These are phyloP conservation scores for Bettongia penicillata DNA, from an alignment of 2,113 vertebrate species.

Conservation along the genomic window DNA sequence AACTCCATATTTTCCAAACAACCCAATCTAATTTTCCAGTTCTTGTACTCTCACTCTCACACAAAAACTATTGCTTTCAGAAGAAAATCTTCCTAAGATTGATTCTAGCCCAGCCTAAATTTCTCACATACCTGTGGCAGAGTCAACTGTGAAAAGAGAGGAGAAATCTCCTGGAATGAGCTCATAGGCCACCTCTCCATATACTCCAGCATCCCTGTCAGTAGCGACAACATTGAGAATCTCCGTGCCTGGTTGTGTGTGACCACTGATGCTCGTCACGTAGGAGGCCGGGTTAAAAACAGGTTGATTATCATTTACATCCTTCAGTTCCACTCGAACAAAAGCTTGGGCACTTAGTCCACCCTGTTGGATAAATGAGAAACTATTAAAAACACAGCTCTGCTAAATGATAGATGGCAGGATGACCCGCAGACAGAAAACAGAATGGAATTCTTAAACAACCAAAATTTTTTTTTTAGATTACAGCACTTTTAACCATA, in stretches of 20 bases:
- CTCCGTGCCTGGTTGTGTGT: constrained; percentile 89
- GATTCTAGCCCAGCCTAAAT: neutral
- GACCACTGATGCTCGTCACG: constrained; percentile 88
- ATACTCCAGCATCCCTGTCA: constrained; percentile 89
- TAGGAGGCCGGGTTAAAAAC: constrained; percentile 90
- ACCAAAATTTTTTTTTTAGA: no score
- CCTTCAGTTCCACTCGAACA: constrained; percentile 92
- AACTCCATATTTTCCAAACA: neutral
- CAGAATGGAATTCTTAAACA: constrained; percentile 10
- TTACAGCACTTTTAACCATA: constrained; percentile 9
- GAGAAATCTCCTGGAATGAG: constrained; percentile 88
- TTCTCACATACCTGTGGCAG: constrained; percentile 87
- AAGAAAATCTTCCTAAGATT: neutral
- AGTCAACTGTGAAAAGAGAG: constrained; percentile 88
- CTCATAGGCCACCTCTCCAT: constrained; percentile 88
- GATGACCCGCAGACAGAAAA: neutral
- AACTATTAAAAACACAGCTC: constrained; percentile 20
- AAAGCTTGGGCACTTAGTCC: constrained; percentile 93
- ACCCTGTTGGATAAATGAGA: constrained; percentile 86
- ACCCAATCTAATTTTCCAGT: neutral
- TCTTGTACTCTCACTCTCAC: neutral
- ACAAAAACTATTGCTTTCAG: neutral
- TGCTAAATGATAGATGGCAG: neutral
- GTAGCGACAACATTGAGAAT: constrained; percentile 89
- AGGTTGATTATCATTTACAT: constrained; percentile 93